A percentile compares a stretch with the other conserved stretches of the same genome.
phyloP scores from a whole-genome alignment of 1,140 invertebrate species.

The Pogonus chalceus region DNA sequence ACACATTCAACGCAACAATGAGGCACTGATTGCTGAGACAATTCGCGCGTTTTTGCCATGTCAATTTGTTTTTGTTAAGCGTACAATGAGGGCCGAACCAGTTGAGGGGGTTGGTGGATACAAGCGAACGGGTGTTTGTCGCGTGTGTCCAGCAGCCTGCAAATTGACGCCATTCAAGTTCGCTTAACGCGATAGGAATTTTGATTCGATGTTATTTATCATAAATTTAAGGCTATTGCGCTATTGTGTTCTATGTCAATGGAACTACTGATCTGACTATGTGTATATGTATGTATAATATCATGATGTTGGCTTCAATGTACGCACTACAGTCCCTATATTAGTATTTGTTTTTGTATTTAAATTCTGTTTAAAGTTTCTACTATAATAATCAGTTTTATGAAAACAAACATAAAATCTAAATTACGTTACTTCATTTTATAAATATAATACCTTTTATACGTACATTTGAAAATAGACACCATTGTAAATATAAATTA shows the following conservation, averaged over 20 bases:
- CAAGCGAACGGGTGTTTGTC: conserved; percentile 14
- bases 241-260: conserved; percentile 15
- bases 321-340: no score
- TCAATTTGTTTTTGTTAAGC: conserved; percentile 34
- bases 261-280: neutral
- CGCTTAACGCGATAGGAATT: conserved; percentile 28
- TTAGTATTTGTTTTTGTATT: no score
- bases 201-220: conserved; percentile 30
- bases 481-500: no score
- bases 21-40: conserved; percentile 33
- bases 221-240: conserved; percentile 28
- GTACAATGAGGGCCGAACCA: conserved; percentile 22
- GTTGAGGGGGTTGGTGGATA: conserved; percentile 26
- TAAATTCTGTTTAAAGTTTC: no score
- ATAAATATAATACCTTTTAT: no score
- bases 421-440: no score
- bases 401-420: no score
- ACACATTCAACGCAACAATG: conserved; percentile 30
- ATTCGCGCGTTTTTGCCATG: conserved; percentile 33
- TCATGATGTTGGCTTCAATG: no score
- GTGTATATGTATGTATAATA: neutral
- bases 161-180: conserved; percentile 32
- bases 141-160: conserved; percentile 3
- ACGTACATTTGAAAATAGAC: no score
- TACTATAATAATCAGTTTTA: no score